Evolutionary conservation across 2,113 vertebrate genomes (phyloP), one percentile per base, ranked within the genome.

Genomic region (Strigops habroptila): DNA sequence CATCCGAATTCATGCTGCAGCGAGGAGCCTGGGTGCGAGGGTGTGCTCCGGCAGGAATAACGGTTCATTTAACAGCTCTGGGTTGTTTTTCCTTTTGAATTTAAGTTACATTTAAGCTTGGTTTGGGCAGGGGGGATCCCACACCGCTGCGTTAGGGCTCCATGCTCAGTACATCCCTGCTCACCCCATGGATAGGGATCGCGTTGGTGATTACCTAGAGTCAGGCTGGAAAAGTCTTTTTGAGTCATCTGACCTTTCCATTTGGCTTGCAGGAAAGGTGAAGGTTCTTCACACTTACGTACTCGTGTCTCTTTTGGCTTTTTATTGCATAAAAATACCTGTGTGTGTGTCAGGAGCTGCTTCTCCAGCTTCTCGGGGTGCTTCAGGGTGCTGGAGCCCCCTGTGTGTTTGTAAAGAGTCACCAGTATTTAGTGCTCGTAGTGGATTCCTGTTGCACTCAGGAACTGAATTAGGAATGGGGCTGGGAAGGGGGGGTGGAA

Each of bases 161-260:
- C 0, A 1, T 12, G 27, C 21, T 33, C 59, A 11, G 52, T 1
- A 0, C 0, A 2, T 91, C 52, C 30, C 5, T 39, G 1, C 18
- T 89, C 8, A 1, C 37, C 23, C 68, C 1, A 0, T 1, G 48
- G 60, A 67, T 17, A 7, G 77, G 83, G 69, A 60, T 30, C 1
- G 3, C 44, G 71, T 69, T 60, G 81, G 65, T 55, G 75, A 57
- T 76, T 69, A 67, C 71, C 78, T 75, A 35, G 39, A 91, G 69
- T 53, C 44, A 8, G 62, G 87, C 84, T 90, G 28, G 79, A 77
- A 86, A 88, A 94, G 91, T 35, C 78, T 24, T 91, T 91, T 91
- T 65, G 75, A 97, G 82, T 91, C 90, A 90, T 96, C 79, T 95
- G 96, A 94, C 94, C 91, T 97, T 94, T 93, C 85, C 65, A 49